Base-by-base conservation (phyloP, 2,888 invertebrate species). In the Mechanitis mazaeus region DNA sequence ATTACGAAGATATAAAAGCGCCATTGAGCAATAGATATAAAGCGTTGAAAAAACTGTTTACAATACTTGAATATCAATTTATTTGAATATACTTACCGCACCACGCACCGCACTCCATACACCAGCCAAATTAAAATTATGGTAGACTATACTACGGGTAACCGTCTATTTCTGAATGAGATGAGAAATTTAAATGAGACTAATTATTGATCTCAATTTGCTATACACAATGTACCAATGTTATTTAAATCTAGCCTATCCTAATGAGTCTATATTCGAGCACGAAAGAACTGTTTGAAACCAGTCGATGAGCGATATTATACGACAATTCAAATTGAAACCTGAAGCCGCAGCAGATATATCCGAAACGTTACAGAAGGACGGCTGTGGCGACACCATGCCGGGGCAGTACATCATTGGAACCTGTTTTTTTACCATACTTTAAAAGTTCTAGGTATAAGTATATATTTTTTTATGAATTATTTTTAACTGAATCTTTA, bases 291-390 rank as follows among this genome's bases (percentile, higher is more conserved):
- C 20, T 20, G 20, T 20, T 20, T 20, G 20, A 20, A 20, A 20
- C 20, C 20, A 20, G 20, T 20, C 20, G 20, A 20, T 20, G 20
- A 20, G 20, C 20, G 20, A 20, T 20, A 1, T 20, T 59, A 56
- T 59, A 46, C 56, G 45, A 61, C 35, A 33, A 58, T 50, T 46
- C 12, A 53, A 46, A 33, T 20, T 4, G 50, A 68, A 79, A 90
- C 90, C 90, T 89, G 89, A 88, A 53, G 77, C 84, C 42, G 87
- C 81, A 11, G 87, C 83, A 11, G 86, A 85, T 64, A 89, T 78
- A 67, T 89, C 89, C 38, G 89, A 88, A 46, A 87, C 85, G 78
- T 87, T 89, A 83, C 87, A 88, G 75, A 81, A 88, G 68, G 89
- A 87, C 59, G 87, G 86, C 75, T 88, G 88, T 61, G 89, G 90